Evolutionary conservation across 2,797 vertebrate species (phyloP), one percentile per base, ranked within the genome.

Genomic region (Babyrousa celebensis): DNA sequence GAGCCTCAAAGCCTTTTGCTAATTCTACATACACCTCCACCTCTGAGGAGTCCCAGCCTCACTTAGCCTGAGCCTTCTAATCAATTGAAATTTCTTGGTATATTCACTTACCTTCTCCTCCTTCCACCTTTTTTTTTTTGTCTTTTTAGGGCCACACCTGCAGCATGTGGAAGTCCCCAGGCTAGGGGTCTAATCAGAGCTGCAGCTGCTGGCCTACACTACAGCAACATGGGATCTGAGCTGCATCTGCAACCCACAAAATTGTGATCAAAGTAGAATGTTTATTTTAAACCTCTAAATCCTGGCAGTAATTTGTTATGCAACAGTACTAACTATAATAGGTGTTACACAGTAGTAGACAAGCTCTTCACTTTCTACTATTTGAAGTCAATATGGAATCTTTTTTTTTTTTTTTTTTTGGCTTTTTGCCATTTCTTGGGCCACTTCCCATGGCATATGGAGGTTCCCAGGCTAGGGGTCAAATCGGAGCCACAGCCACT

Each of bases 261-360:
- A 85, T n/a, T 32, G 20, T 68, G 18, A 85, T 65, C 56, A 72
- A 89, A 65, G 23, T 78, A 40, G 93, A 93, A 58, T 29, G 48
- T 68, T 32, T 95, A 60, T 54, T 85, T 95, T 27, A 77, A 95
- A 68, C 15, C 52, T 60, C 40, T 68, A 67, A 89, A 85, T 54
- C 32, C 86, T 85, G 82, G n/a, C 80, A 75, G n/a, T 67, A 60
- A 67, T 93, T 79, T 89, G 48, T 77, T 54, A 74, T 5, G 6
- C 62, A 67, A 68, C 72, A 72, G 67, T 60, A 79, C 62, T n/a
- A 88, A 77, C n/a, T 72, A 9, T 65, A 78, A 72, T 4, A 94
- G 36, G 15, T 77, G 91, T 21, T 60, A 77, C 21, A 67, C 29
- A 84, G 48, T 62, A 60, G 43, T 40, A 17, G 12, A 60, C 48